These are phyloP conservation scores for Rattus norvegicus DNA, from an alignment of 2,113 vertebrate species.

Conservation along the genomic window GRCr8 NC_086025.1:46256501-46257000, in stretches of 20 bases:
- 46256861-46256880: neutral
- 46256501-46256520: neutral
- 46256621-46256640: neutral
- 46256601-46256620: neutral
- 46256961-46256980: neutral
- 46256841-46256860: neutral
- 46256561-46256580: neutral
- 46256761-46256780: neutral
- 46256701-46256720: neutral
- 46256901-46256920: neutral
- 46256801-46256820: neutral
- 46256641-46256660: neutral
- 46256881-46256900: neutral
- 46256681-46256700: neutral
- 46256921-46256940: neutral
- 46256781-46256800: neutral
- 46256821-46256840: neutral
- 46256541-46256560: neutral
- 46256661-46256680: neutral
- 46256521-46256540: neutral
- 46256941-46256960: neutral
- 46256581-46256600: neutral
- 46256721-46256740: neutral
- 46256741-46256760: neutral
- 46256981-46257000: neutral